phyloP scores from a whole-genome alignment of 2,888 invertebrate genomes.

The Spicauda simplicius region DNA sequence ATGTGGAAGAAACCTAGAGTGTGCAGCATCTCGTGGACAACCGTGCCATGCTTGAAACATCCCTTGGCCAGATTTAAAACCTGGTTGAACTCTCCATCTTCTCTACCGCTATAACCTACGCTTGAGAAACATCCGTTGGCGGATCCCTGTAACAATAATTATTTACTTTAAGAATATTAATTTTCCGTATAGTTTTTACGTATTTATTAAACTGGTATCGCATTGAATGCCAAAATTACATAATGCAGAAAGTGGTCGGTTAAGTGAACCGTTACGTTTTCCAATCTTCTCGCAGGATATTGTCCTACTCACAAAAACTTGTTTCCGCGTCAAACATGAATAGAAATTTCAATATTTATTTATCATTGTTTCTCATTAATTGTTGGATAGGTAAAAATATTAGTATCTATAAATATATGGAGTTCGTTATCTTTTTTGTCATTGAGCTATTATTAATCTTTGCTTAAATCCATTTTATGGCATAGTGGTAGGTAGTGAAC shows the following conservation, averaged over 20 bases:
- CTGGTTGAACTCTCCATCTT: conserved; percentile 57
- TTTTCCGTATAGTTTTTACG: neutral
- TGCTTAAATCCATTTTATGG: too few species aligned
- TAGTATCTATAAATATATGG: too few species aligned
- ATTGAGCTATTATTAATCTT: too few species aligned
- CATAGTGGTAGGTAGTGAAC: too few species aligned
- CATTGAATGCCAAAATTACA: conserved; percentile 8
- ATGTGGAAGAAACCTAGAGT: conserved; percentile 93
- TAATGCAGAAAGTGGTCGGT: conserved; percentile 41
- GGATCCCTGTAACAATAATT: conserved; percentile 86
- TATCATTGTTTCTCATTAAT: neutral
- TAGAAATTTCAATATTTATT: conserved; percentile 14
- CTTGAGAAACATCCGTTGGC: conserved; percentile 81
- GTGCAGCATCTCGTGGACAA: conserved; percentile 92
- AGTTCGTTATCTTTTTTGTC: too few species aligned
- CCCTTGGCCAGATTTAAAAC: conserved; percentile 82
- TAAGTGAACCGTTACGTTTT: conserved; percentile 44
- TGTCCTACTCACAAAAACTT: conserved; percentile 42
- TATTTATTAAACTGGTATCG: conserved; percentile 12
- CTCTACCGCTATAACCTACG: conserved; percentile 66
- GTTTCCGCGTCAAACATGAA: conserved; percentile 33
- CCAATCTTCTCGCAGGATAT: conserved; percentile 41
- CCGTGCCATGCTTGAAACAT: conserved; percentile 86
- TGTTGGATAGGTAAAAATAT: too few species aligned
- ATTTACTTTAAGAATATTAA: too few species aligned